A percentile compares a stretch with the other conserved stretches of the same genome.
phyloP scores from a whole-genome alignment of 2,113 vertebrate species.

The Thinocorus orbignyianus region DNA sequence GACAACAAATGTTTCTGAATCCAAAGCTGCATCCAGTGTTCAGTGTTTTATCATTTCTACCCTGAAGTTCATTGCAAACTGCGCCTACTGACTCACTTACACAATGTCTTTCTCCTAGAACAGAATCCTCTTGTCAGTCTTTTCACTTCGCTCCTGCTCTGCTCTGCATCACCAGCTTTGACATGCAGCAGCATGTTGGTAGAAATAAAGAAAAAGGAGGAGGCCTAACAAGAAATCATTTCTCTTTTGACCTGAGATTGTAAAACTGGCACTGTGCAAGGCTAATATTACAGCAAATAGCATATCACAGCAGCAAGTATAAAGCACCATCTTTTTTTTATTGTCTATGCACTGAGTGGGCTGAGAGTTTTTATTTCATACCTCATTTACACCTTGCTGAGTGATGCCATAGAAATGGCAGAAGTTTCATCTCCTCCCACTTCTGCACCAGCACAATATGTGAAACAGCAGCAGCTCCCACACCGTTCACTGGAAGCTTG shows the following conservation, averaged over 20 bases:
- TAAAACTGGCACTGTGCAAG: slow-evolving; percentile 54
- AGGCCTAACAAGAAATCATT: slow-evolving; percentile 24
- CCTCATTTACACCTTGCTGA: slow-evolving; percentile 79
- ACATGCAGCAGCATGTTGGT: slow-evolving; percentile 6
- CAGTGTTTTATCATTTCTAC: background rate
- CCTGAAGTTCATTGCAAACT: background rate
- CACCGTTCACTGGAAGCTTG: slow-evolving; percentile 7
- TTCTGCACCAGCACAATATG: slow-evolving; percentile 51
- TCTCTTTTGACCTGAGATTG: slow-evolving; percentile 42
- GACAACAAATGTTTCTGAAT: background rate
- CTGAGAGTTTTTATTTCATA: slow-evolving; percentile 76
- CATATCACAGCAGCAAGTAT: slow-evolving; percentile 54
- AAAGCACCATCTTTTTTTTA: slow-evolving; percentile 45
- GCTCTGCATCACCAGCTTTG: slow-evolving; percentile 17
- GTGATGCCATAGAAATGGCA: slow-evolving; percentile 68
- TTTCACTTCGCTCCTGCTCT: slow-evolving; percentile 22
- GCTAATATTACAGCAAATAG: slow-evolving; percentile 66
- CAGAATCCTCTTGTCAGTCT: background rate
- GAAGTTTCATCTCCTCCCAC: slow-evolving; percentile 63
- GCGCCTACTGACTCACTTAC: background rate
- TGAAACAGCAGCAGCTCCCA: slow-evolving; percentile 57
- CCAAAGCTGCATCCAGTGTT: background rate
- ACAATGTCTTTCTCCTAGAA: background rate
- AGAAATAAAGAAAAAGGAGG: slow-evolving; percentile 13
- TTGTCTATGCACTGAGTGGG: slow-evolving; percentile 62